Base-by-base conservation (phyloP, 2,113 vertebrate genomes). In the Lagopus muta region DNA sequence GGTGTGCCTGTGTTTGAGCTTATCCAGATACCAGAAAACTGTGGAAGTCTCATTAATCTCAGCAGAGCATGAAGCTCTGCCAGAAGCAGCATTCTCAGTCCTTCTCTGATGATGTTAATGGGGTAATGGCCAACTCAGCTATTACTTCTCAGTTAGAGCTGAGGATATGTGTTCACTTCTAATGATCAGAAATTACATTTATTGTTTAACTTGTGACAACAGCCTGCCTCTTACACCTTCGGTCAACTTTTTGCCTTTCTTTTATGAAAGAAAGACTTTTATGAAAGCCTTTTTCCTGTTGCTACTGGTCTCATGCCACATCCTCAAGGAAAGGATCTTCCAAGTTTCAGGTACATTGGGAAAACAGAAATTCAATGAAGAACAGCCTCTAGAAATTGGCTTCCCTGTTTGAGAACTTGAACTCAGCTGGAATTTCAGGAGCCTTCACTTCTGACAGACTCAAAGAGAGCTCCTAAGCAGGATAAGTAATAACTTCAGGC, bases 61-160 rank as follows among this genome's bases (percentile, higher is more conserved):
- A 97, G 93, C 95, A 97, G 95, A 95, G 72, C 79, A 96, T 97
- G 96, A 94, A 95, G 81, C 60, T 69, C 93, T 96, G 96, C 96
- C 96, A 92, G 89, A 96, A 94, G 86, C 92, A 96, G 94, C 95
- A 96, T 97, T 98, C 95, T 94, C 90, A 97, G 97, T 96, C 97
- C 90, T 96, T 97, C 97, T 98, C 95, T 95, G 52, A 66, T 85
- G 52, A 70, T 36, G 45, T 47, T 70, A 48, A 54, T 6, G 72
- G 16, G 19, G 13, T 54, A 50, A 83, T 52, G n/a, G 22, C 80
- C 58, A 65, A 22, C 34, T 81, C 18, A 42, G 19, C 60, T 52
- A 27, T 78, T 0, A 0, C 65, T 57, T 88, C 36, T 93, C n/a
- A 45, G 64, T 36, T 82, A 25, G 62, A 78, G 55, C 52, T 82